These are phyloP conservation scores for Anguilla marmorata DNA, from an alignment of 2,797 vertebrate genomes.

Conservation along the genomic window DNA sequence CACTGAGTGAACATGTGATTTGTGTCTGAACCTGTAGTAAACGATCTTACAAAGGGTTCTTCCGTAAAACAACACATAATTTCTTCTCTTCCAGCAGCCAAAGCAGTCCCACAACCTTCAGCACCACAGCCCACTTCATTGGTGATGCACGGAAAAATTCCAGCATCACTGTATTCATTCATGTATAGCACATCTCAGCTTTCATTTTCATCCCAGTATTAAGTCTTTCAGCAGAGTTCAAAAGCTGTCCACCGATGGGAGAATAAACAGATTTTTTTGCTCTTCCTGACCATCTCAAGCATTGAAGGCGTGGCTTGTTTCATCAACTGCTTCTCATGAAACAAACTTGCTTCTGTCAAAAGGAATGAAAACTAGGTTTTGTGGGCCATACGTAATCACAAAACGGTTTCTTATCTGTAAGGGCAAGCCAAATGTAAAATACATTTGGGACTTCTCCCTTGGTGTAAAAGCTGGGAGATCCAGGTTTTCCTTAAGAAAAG, in stretches of 20 bases:
- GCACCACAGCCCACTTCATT: not conserved
- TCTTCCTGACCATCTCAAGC: not conserved
- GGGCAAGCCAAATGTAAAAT: not conserved
- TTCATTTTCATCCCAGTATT: not conserved
- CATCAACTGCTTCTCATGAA: not conserved
- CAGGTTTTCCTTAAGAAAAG: too few species aligned
- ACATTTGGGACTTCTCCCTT: not conserved
- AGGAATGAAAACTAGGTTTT: not conserved
- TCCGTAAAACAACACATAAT: not conserved
- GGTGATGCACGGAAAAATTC: not conserved
- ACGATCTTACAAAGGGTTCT: not conserved
- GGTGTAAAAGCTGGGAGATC: not conserved
- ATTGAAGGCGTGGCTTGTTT: not conserved
- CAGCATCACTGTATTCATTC: not conserved
- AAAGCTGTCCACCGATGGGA: not conserved
- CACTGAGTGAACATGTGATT: slow-evolving; percentile 11
- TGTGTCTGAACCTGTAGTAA: not conserved
- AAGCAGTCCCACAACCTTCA: slow-evolving; percentile 1
- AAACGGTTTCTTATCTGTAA: not conserved
- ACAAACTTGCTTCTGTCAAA: not conserved
- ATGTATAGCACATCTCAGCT: not conserved
- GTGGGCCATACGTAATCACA: not conserved
- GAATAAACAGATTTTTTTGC: too few species aligned
- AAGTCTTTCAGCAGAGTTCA: not conserved
- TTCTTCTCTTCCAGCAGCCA: not conserved